These are phyloP conservation scores for Leucopsar rothschildi DNA, from an alignment of 2,113 vertebrate species.

Conservation along the genomic window DNA sequence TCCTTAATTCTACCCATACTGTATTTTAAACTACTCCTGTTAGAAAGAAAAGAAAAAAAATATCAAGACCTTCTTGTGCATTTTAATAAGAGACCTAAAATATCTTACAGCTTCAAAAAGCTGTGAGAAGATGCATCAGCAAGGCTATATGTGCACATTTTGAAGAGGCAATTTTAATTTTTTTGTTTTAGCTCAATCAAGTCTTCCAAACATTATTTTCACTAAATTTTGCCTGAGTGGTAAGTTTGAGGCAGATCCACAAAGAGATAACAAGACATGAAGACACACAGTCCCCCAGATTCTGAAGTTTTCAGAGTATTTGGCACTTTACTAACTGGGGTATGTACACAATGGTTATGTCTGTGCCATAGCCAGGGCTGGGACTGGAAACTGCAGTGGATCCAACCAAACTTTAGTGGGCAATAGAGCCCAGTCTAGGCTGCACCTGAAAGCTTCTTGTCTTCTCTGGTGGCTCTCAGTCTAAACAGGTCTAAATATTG, in stretches of 20 bases:
- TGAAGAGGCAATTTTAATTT: background rate
- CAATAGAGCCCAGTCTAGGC: background rate
- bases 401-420: background rate
- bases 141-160: background rate
- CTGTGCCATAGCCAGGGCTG: accelerated
- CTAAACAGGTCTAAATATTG: background rate
- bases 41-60: background rate
- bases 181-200: background rate
- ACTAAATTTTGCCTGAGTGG: background rate
- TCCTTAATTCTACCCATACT: background rate
- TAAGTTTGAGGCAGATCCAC: background rate
- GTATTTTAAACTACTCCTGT: background rate
- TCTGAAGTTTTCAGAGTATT: background rate
- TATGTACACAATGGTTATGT: background rate
- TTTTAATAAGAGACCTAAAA: background rate
- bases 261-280: background rate
- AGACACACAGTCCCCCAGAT: background rate
- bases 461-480: background rate
- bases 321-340: background rate
- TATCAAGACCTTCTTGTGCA: background rate
- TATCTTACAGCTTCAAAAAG: background rate
- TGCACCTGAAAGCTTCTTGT: background rate
- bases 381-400: background rate
- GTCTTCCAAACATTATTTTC: background rate
- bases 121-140: background rate